Conservation (phyloP, 2,797 vertebrate species). For the Danio kyathit region DNA sequence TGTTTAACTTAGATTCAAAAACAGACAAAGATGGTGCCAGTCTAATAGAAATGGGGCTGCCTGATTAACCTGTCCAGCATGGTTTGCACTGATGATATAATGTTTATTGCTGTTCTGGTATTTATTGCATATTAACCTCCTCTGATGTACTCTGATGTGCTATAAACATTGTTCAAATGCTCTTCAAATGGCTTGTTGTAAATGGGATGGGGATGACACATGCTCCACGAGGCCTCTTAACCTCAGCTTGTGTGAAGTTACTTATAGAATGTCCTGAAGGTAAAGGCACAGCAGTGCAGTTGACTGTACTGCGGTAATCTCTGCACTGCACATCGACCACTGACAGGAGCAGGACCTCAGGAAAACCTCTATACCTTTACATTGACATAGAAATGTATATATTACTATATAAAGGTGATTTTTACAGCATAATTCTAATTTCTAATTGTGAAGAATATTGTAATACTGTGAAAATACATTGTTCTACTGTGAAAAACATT, state of each 20-base stretch:
- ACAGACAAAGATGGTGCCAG: too few relatives aligned
- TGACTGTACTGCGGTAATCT: slow-evolving; percentile 25
- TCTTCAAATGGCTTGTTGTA: background rate
- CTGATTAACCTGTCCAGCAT: background rate
- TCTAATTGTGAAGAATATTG: too few relatives aligned
- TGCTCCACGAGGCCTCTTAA: slow-evolving; percentile 10
- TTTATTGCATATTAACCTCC: slow-evolving; percentile 7
- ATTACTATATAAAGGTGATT: background rate
- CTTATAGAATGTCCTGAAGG: slow-evolving; percentile 62
- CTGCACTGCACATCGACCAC: slow-evolving; percentile 16
- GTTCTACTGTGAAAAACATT: too few relatives aligned
- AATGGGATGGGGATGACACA: slow-evolving; percentile 7
- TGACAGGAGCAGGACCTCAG: slow-evolving; percentile 14
- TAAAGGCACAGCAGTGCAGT: slow-evolving; percentile 61
- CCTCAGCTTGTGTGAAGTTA: slow-evolving; percentile 37
- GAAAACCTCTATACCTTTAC: slow-evolving; percentile 8
- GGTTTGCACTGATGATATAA: background rate
- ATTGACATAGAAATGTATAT: too few relatives aligned
- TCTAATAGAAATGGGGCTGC: too few relatives aligned
- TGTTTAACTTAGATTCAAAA: too few relatives aligned
- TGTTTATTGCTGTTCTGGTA: background rate
- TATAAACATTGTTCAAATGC: slow-evolving; percentile 8
- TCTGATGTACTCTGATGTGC: background rate
- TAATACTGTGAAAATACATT: too few relatives aligned
- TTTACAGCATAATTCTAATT: too few relatives aligned